A percentile compares a stretch with the other conserved stretches of the same genome.
Evolutionary conservation across 2,888 invertebrate genomes (phyloP).

Genomic region (Drosophila affinis): DNA sequence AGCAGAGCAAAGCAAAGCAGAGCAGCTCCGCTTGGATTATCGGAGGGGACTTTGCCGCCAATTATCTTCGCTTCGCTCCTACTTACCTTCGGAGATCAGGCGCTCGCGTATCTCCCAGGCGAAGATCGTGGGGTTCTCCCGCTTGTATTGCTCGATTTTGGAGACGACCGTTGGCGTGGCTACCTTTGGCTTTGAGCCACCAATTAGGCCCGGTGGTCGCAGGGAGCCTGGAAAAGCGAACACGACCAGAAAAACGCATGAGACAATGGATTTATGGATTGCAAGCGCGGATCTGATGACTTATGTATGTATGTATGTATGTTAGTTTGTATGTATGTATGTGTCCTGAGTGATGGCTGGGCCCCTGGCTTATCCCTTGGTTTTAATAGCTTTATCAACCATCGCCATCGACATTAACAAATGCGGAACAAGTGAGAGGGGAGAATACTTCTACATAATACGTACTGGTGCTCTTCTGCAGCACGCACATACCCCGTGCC

Average conservation of each 20-base stretch:
- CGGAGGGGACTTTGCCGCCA: constrained; percentile 39
- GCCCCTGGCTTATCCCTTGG: constrained; percentile 23
- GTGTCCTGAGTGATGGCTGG: constrained; percentile 23
- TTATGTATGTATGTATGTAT: constrained; percentile 2
- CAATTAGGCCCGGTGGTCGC: constrained; percentile 95
- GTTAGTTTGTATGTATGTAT: no score
- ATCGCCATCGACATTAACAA: constrained; percentile 67
- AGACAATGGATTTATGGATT: constrained; percentile 29
- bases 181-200: constrained; percentile 98
- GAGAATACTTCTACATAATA: background rate
- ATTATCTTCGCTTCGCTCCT: constrained; percentile 38
- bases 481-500: background rate
- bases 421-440: constrained; percentile 7
- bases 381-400: constrained; percentile 82
- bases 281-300: constrained; percentile 25
- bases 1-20: constrained; percentile 10
- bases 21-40: constrained; percentile 42
- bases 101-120: constrained; percentile 99
- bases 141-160: constrained; percentile 98
- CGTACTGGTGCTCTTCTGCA: background rate
- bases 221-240: constrained; percentile 89
- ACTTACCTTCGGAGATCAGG: constrained; percentile 96
- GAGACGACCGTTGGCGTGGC: constrained; percentile 98
- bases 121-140: constrained; percentile 99
- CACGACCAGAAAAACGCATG: constrained; percentile 24